Conservation (phyloP, 1,140 invertebrate species). For the Drosophila asahinai region DNA sequence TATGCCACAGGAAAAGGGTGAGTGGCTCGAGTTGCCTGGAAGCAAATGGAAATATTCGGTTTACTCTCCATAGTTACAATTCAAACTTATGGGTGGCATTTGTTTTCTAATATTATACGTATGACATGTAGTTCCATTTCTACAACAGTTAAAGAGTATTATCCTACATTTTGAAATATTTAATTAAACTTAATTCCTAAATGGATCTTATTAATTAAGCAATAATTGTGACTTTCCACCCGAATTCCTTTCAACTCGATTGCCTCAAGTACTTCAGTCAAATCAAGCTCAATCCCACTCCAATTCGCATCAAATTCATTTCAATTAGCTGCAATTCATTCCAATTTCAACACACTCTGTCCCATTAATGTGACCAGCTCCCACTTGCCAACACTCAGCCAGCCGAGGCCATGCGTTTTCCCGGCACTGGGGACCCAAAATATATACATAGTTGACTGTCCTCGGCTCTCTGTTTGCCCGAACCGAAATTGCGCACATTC, state of each 20-base stretch:
- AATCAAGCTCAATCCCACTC: neutral
- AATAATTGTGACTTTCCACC: too few relatives aligned
- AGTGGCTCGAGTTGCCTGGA: slow-evolving; percentile 4
- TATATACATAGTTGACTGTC: slow-evolving; percentile 44
- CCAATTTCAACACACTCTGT: slow-evolving; percentile 26
- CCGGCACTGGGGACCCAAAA: slow-evolving; percentile 16
- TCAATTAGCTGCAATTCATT: slow-evolving; percentile 34
- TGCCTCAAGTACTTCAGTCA: too few relatives aligned
- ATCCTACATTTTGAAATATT: neutral
- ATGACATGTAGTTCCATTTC: too few relatives aligned
- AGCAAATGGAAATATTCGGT: neutral
- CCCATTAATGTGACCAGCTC: neutral
- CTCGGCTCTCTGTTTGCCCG: slow-evolving; percentile 18
- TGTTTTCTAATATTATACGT: neutral
- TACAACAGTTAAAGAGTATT: neutral
- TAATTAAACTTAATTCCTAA: too few relatives aligned
- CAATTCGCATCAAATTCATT: slow-evolving; percentile 4
- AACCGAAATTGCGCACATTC: slow-evolving; percentile 68
- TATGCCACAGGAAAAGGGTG: too few relatives aligned
- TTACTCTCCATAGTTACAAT: neutral
- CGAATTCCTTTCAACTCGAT: neutral
- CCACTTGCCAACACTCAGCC: neutral
- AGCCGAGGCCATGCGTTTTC: neutral
- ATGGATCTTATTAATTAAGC: too few relatives aligned
- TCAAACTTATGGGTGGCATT: neutral